Conservation (phyloP, 2,888 invertebrate genomes). For the Diaphora mendica region DNA sequence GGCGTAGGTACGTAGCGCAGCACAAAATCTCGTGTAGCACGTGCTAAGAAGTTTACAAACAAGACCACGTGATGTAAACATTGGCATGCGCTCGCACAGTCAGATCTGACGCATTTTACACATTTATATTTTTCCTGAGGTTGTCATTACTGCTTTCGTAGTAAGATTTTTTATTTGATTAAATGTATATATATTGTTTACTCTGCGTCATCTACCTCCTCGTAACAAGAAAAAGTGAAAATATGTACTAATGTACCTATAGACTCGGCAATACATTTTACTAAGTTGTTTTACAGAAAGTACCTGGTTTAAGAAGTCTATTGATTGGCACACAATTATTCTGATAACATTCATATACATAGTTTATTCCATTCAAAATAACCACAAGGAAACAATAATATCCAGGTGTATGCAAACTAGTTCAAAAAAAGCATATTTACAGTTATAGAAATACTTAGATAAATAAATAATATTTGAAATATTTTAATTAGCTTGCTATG, state of each 20-base stretch:
- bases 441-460: neutral
- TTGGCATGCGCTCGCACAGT: slow-evolving; percentile 49
- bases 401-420: neutral
- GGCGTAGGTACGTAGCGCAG: neutral
- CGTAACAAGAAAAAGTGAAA: neutral
- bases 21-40: neutral
- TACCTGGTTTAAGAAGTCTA: neutral
- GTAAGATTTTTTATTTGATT: neutral
- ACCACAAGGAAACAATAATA: neutral
- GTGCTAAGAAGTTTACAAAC: slow-evolving; percentile 46
- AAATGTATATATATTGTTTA: neutral
- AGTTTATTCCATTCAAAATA: neutral
- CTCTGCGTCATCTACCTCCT: neutral
- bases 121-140: slow-evolving; percentile 25
- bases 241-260: too few species aligned
- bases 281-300: neutral
- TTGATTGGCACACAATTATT: neutral
- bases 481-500: neutral
- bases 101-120: neutral
- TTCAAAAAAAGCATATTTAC: neutral
- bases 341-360: neutral
- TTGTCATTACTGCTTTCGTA: slow-evolving; percentile 34
- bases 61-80: slow-evolving; percentile 60
- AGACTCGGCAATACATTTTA: neutral
- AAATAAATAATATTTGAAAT: neutral